Evolutionary conservation across 2,888 invertebrate species (phyloP).

Genomic region (Syrista parreyssii): DNA sequence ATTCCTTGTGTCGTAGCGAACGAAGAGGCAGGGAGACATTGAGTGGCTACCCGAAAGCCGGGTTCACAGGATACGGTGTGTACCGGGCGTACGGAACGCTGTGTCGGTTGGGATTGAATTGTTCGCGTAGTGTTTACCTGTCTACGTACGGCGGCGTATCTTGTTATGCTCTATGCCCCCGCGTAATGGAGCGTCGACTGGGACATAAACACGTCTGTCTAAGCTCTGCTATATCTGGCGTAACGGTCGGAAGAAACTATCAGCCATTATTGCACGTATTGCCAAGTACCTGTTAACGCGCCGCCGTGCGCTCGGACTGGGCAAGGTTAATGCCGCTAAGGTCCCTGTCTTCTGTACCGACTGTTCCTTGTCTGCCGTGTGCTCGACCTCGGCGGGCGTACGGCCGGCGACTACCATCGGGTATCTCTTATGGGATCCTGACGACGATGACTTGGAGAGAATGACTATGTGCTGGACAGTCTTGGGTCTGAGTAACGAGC

Average conservation of each 20-base stretch:
- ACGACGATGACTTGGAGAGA: too few species aligned
- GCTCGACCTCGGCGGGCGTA: conserved; percentile 10
- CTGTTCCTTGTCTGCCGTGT: conserved; percentile 26
- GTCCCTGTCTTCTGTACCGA: conserved; percentile 34
- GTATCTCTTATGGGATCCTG: neutral
- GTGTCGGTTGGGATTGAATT: too few species aligned
- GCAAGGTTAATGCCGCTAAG: conserved; percentile 52
- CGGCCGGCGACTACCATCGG: neutral
- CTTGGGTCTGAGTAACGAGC: too few species aligned
- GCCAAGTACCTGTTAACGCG: conserved; percentile 48
- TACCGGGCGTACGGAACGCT: too few species aligned
- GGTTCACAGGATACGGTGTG: too few species aligned
- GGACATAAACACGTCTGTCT: too few species aligned
- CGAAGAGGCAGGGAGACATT: conserved; percentile 18
- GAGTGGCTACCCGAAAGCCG: too few species aligned
- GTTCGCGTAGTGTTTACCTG: too few species aligned
- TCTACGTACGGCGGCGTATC: too few species aligned
- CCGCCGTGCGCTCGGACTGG: conserved; percentile 31
- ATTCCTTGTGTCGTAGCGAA: conserved; percentile 29
- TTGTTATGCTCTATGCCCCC: conserved; percentile 13
- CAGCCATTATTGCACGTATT: conserved; percentile 45
- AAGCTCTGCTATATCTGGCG: too few species aligned
- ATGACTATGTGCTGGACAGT: too few species aligned
- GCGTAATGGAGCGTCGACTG: conserved; percentile 5
- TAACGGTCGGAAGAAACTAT: conserved; percentile 50